Base-by-base conservation (phyloP, 2,113 vertebrate genomes). In the Zosterops hypoxanthus region DNA sequence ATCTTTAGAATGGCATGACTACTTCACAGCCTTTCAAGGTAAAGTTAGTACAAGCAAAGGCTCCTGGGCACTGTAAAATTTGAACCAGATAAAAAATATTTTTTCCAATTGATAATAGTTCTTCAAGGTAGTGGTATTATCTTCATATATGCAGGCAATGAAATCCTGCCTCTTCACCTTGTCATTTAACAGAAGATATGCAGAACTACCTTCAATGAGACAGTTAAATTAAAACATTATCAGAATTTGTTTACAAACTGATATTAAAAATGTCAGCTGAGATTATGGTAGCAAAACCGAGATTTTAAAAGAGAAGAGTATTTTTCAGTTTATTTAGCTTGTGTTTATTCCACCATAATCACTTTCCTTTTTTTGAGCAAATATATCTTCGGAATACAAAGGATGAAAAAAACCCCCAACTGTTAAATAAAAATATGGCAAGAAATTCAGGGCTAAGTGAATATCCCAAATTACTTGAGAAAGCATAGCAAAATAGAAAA, bases 321-420 rank as follows among this genome's bases (percentile, higher is more conserved):
- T 31, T 82, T 85, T 95, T 50, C 34, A 75, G 22, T 60, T 88
- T 75, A 56, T 73, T 88, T 56, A 41, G 24, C 26, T 49, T 72
- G 28, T 25, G 18, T 60, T 95, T 92, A 82, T 69, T 52, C n/a
- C 53, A 86, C 8, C 16, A 42, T 10, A 6, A 50, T 60, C 6
- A 28, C 9, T 59, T 86, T 71, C 22, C 11, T 14, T 22, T 64
- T 75, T 78, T 26, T 34, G 19, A 52, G 17, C 11, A 59, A 86
- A 75, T 60, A 6, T 26, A 11, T 52, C 42, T 66, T 64, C 56
- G 29, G 22, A 88, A 81, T 31, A 70, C 4, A 59, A 79, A 72
- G 15, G 61, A 61, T 23, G 59, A n/a, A 60, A 34, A 25, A 14
- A n/a, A 0, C 2, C 14, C 8, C 39, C 5, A 7, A 76, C 3